phyloP scores from a whole-genome alignment of 2,888 invertebrate genomes.

The Eutolmus rufibarbis region DNA sequence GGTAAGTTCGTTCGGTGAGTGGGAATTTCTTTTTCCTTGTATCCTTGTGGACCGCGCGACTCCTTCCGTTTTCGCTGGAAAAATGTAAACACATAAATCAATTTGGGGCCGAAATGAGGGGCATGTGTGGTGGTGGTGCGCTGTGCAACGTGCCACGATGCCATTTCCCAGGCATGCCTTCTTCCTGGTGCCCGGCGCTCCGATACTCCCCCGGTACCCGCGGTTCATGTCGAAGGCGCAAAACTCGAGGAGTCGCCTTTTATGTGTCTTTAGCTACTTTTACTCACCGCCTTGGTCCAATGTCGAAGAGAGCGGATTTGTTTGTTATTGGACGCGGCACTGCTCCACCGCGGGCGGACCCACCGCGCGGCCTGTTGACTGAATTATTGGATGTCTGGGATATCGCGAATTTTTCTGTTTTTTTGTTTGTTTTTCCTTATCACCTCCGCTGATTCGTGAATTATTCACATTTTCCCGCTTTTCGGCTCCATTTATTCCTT shows the following conservation, averaged over 20 bases:
- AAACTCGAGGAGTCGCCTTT: background rate
- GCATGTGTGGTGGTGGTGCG: background rate
- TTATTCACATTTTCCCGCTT: conserved; percentile 27
- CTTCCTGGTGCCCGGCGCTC: background rate
- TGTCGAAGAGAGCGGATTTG: background rate
- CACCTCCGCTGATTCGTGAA: conserved; percentile 13
- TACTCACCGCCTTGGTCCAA: background rate
- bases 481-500: background rate
- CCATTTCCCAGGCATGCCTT: conserved; percentile 28
- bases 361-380: conserved; percentile 6
- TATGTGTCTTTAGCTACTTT: background rate
- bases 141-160: background rate
- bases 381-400: conserved; percentile 31
- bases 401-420: conserved; percentile 3
- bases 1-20: conserved; percentile 17
- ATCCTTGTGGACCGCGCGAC: background rate
- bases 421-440: conserved; percentile 19
- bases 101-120: background rate
- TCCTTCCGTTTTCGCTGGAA: background rate
- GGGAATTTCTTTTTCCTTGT: background rate
- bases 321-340: conserved; percentile 6
- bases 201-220: background rate
- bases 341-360: background rate
- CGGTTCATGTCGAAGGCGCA: background rate
- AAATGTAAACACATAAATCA: conserved; percentile 44